Evolutionary conservation across 2,888 invertebrate genomes (phyloP).

Genomic region (Sarcophaga rosellei): DNA sequence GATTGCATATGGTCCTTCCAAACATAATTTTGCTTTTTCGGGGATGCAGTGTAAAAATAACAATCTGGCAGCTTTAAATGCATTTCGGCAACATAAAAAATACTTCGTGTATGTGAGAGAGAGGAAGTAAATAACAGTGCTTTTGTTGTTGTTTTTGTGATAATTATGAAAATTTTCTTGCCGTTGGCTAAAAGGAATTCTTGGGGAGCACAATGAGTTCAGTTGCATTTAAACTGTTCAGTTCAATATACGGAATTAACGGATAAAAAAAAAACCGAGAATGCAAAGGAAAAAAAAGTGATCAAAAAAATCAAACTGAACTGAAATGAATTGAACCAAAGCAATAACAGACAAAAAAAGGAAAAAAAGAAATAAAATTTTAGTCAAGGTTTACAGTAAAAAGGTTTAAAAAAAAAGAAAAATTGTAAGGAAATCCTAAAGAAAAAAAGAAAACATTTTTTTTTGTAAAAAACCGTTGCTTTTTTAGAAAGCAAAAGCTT

Average conservation of each 20-base stretch:
- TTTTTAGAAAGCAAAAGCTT: constrained; percentile 19
- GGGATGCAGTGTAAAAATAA: too few relatives aligned
- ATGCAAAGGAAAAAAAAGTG: constrained; percentile 41
- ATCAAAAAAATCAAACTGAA: constrained; percentile 22
- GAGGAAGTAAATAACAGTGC: constrained; percentile 49
- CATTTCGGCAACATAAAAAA: not conserved
- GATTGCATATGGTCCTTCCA: too few relatives aligned
- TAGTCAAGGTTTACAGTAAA: constrained; percentile 34
- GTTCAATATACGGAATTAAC: constrained; percentile 74
- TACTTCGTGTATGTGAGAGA: constrained; percentile 7
- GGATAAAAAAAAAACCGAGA: constrained; percentile 57
- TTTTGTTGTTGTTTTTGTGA: not conserved
- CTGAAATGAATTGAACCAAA: constrained; percentile 9
- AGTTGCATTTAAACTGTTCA: constrained; percentile 78
- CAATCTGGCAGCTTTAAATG: not conserved
- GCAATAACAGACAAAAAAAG: constrained; percentile 55
- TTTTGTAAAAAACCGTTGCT: constrained; percentile 34
- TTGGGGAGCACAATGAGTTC: constrained; percentile 59
- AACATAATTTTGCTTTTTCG: too few relatives aligned
- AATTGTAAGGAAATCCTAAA: not conserved
- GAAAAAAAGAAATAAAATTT: constrained; percentile 1
- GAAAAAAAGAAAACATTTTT: not conserved
- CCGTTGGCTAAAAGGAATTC: constrained; percentile 48
- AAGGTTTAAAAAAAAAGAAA: not conserved
- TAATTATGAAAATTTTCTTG: constrained; percentile 12